These are phyloP conservation scores for Drosophila santomea DNA, from an alignment of 1,140 invertebrate species.

Conservation along the genomic window DNA sequence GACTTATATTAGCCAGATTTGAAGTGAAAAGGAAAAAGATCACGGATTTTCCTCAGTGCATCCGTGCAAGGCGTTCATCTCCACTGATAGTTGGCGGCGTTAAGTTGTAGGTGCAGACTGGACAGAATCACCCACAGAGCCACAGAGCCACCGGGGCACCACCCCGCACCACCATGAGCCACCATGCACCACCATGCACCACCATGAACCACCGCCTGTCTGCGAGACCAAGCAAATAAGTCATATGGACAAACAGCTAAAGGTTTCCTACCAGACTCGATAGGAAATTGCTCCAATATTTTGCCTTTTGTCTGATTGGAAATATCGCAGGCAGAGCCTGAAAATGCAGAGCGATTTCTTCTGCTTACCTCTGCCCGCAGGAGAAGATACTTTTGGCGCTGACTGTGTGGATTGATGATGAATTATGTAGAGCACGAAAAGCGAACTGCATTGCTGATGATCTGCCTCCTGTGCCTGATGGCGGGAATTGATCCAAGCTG, in stretches of 20 bases:
- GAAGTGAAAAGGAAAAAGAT: not conserved
- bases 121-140: conserved; percentile 55
- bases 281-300: conserved; percentile 82
- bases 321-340: conserved; percentile 53
- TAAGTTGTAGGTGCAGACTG: conserved; percentile 80
- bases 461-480: conserved; percentile 38
- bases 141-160: conserved; percentile 31
- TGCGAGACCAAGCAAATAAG: conserved; percentile 66
- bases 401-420: conserved; percentile 82
- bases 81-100: conserved; percentile 64
- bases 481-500: conserved; percentile 32
- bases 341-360: conserved; percentile 19
- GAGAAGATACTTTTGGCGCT: conserved; percentile 34
- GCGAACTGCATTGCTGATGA: conserved; percentile 62
- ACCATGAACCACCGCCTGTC: conserved; percentile 16
- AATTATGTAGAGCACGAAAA: conserved; percentile 85
- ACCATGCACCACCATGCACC: not conserved
- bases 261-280: conserved; percentile 37
- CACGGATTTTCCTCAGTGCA: conserved; percentile 10
- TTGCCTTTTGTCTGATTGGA: conserved; percentile 74
- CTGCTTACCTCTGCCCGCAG: conserved; percentile 53
- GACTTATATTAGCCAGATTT: no score
- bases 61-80: conserved; percentile 38
- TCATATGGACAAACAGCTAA: conserved; percentile 64
- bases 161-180: conserved; percentile 10